A percentile compares a stretch with the other conserved stretches of the same genome.
Conservation (phyloP, 2,888 invertebrate species). For the Leucophenga montana region DNA sequence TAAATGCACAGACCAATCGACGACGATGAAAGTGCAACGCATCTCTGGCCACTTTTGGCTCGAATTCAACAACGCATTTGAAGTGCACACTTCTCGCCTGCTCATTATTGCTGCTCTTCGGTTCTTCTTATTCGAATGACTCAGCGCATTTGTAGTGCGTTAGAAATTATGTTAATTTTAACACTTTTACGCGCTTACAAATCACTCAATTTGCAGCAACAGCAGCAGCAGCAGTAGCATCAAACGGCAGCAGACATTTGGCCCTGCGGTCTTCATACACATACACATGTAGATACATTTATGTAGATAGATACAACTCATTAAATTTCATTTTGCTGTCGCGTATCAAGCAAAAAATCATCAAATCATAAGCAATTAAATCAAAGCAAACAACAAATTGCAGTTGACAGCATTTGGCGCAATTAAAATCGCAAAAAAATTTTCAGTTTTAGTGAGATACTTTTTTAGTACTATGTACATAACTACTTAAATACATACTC, state of each 20-base stretch:
- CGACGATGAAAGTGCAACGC: no score
- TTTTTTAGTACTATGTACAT: no score
- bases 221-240: slow-evolving; percentile 23
- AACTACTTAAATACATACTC: not conserved
- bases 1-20: no score
- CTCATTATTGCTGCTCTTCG: no score
- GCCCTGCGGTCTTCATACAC: slow-evolving; percentile 44
- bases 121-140: not conserved
- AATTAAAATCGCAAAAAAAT: not conserved
- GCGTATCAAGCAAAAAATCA: slow-evolving; percentile 33
- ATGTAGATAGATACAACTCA: slow-evolving; percentile 33
- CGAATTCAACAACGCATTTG: no score
- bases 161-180: slow-evolving; percentile 63
- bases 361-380: slow-evolving; percentile 43
- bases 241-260: slow-evolving; percentile 40
- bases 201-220: slow-evolving; percentile 55
- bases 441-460: no score
- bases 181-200: slow-evolving; percentile 56
- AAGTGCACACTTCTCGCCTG: no score
- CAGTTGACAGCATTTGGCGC: slow-evolving; percentile 3
- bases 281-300: slow-evolving; percentile 16
- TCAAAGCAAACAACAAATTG: not conserved
- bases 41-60: no score
- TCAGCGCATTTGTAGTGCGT: slow-evolving; percentile 24
- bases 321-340: slow-evolving; percentile 55